Evolutionary conservation across 2,113 vertebrate genomes (phyloP).

Genomic region (Coryphaenoides rupestris): DNA sequence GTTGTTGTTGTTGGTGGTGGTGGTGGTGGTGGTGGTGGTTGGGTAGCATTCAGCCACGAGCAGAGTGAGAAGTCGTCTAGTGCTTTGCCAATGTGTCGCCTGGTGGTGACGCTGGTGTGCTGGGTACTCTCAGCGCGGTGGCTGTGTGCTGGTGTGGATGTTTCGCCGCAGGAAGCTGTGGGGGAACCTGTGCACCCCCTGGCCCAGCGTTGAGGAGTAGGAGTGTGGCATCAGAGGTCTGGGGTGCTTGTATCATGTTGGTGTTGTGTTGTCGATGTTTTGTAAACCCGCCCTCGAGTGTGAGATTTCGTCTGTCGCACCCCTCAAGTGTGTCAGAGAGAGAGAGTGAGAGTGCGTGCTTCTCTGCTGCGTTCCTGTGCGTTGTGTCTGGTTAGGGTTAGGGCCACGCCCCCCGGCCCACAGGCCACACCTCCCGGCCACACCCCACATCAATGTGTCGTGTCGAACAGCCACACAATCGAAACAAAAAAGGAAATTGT

Average conservation of each 20-base stretch:
- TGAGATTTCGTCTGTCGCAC: slow-evolving; percentile 58
- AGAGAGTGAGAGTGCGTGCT: no score
- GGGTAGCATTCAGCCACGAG: slow-evolving; percentile 51
- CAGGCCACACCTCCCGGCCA: slow-evolving; percentile 53
- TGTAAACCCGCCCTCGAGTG: slow-evolving; percentile 46
- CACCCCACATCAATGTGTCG: slow-evolving; percentile 67
- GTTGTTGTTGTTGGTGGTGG: slow-evolving; percentile 23
- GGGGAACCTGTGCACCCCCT: slow-evolving; percentile 39
- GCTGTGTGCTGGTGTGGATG: slow-evolving; percentile 61
- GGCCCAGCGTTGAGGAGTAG: slow-evolving; percentile 42
- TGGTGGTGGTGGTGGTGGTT: slow-evolving; percentile 30
- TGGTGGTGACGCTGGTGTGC: slow-evolving; percentile 60
- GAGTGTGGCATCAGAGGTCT: slow-evolving; percentile 42
- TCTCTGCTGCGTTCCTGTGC: slow-evolving; percentile 62
- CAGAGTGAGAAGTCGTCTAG: slow-evolving; percentile 57
- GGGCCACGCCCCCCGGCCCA: no score
- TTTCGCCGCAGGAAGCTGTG: slow-evolving; percentile 50
- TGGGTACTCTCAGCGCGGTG: slow-evolving; percentile 52
- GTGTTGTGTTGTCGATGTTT: slow-evolving; percentile 47
- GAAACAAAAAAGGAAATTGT: no score
- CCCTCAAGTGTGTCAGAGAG: slow-evolving; percentile 64
- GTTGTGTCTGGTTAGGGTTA: slow-evolving; percentile 61
- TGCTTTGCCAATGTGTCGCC: slow-evolving; percentile 52
- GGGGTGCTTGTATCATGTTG: slow-evolving; percentile 14
- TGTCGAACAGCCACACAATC: slow-evolving; percentile 62